Evolutionary conservation across 2,797 vertebrate genomes (phyloP), one percentile per base, ranked within the genome.

Genomic region (Semotilus atromaculatus): DNA sequence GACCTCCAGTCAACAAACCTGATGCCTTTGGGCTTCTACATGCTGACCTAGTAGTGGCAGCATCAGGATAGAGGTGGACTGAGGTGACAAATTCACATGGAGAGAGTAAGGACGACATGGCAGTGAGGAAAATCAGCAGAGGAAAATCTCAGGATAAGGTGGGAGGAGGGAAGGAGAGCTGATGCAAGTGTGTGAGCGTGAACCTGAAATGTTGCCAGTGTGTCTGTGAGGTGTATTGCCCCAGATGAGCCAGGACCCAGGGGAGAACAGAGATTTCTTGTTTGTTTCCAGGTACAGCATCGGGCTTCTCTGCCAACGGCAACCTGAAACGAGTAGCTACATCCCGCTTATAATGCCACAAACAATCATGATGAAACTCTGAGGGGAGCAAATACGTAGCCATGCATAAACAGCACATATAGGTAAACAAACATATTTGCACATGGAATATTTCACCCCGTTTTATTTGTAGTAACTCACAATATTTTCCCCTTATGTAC

Each of bases 1-100:
- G 93, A 96, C 95, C 94, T 97, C 94, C 95, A 96, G 96, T 96
- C 96, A 97, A 96, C 94, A 96, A 93, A 96, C 95, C 90, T 93
- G 93, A 90, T 93, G 90, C 77, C 86, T 93, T 93, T 92, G 90
- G 95, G 95, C 93, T 95, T 96, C 97, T 96, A 96, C 88, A 88
- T 93, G 94, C 87, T 93, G 92, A 93, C 95, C 94, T 31, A 31
- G n/a, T 92, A 93, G 93, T 93, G 90, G 89, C 91, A 91, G 79
- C 74, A 48, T 75, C 19, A 88, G 90, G 90, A 45, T 74, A 5
- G 38, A 74, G 58, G 34, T 77, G 53, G 40, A 60, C 88, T 90
- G 83, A 84, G 62, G 80, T 68, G 79, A 86, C 82, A 36, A 18
- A 74, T 45, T 80, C 81, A 71, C 73, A 55, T 87, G 88, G 70